Evolutionary conservation across 2,113 vertebrate genomes (phyloP), one percentile per base, ranked within the genome.

Genomic region (Sylvia atricapilla): DNA sequence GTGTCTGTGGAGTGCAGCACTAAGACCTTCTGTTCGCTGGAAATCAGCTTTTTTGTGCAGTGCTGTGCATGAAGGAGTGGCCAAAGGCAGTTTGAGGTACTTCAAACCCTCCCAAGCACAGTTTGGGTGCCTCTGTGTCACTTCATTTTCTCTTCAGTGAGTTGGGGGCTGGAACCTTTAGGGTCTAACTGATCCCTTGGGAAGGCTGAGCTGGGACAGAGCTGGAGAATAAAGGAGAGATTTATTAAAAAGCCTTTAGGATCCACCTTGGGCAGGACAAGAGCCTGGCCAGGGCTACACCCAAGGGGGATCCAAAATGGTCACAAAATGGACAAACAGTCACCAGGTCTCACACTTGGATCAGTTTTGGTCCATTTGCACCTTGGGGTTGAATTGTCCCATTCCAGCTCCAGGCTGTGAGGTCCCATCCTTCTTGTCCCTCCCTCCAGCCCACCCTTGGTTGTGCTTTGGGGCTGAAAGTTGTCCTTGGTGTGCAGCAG

Each of bases 31-130:
- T 63, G 41, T 15, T 96, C 31, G 0, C 60, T 58, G 77, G n/a
- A 62, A 89, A 56, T 41, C 37, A 74, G 69, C 7, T 2, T 30
- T 30, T 47, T 4, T 15, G 6, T 52, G 50, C 47, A 53, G 53
- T 6, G 74, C 39, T 60, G 24, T 7, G 16, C 4, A 0, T 9
- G 31, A 13, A n/a, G 56, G 41, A 35, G 13, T 5, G 3, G 8
- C 66, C 16, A 25, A 16, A 35, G 52, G 18, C 2, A 19, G 23
- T 13, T 21, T 35, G 64, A 41, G 68, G 1, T 6, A 6, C 27
- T 28, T 59, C 37, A 28, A 24, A 6, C 4, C 3, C 16, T 19
- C 3, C 7, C 16, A 13, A 3, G 1, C 41, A 33, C 15, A 5
- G 13, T 2, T n/a, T 2, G 30, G 90, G 33, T 62, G 30, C 14